phyloP scores from a whole-genome alignment of 2,797 vertebrate genomes.

The Falco naumanni region DNA sequence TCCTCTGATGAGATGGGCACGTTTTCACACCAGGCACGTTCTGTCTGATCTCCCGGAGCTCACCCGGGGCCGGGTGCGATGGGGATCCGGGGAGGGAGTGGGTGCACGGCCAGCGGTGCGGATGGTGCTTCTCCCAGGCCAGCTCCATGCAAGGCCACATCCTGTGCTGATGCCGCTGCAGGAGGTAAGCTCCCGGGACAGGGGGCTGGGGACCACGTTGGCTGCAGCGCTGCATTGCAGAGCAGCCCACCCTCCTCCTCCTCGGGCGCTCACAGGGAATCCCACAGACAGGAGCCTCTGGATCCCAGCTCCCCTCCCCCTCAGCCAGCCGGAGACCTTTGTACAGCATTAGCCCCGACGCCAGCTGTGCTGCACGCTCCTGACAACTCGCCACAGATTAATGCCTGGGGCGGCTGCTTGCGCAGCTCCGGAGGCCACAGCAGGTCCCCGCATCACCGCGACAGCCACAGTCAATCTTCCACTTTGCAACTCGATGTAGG shows the following conservation, averaged over 20 bases:
- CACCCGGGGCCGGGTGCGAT: fast-evolving
- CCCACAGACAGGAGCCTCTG: neutral
- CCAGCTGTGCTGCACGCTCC: neutral
- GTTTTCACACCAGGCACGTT: neutral
- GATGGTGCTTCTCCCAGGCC: neutral
- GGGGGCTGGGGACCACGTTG: neutral
- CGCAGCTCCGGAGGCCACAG: neutral
- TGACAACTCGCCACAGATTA: constrained; percentile 13
- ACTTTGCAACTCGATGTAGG: neutral
- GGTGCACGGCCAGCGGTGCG: neutral
- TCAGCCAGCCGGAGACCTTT: neutral
- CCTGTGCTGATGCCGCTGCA: neutral
- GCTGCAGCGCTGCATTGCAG: neutral
- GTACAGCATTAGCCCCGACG: neutral
- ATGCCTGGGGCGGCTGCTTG: constrained; percentile 18
- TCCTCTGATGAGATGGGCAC: neutral
- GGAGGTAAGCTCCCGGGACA: neutral
- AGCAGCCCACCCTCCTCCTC: neutral
- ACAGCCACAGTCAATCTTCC: constrained; percentile 40
- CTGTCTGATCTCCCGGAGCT: neutral
- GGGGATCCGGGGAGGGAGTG: neutral
- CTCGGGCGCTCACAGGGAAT: constrained; percentile 27
- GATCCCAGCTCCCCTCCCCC: neutral
- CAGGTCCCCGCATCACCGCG: neutral
- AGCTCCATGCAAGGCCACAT: neutral